These are phyloP conservation scores for Hylomyscus alleni DNA, from an alignment of 2,797 vertebrate genomes.

Conservation along the genomic window DNA sequence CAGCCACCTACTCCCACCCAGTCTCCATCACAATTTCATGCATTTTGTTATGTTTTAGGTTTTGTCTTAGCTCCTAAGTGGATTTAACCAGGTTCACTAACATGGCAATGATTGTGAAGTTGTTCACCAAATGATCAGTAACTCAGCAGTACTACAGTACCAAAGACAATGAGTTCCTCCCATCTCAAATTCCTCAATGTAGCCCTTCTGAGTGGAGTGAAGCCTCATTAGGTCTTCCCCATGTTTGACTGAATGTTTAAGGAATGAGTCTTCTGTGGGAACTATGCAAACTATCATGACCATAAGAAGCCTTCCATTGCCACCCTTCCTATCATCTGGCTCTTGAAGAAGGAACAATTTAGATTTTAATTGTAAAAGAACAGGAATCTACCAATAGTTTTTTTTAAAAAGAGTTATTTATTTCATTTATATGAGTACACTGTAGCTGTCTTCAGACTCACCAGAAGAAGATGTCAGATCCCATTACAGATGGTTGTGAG, in stretches of 20 bases:
- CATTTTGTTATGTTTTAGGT: not conserved
- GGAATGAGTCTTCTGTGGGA: not conserved
- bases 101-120: not conserved
- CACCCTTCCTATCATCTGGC: not conserved
- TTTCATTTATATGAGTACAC: too few species aligned
- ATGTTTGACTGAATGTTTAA: not conserved
- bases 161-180: not conserved
- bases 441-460: too few species aligned
- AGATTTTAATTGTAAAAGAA: slow-evolving; percentile 18
- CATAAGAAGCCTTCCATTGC: not conserved
- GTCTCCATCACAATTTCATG: not conserved
- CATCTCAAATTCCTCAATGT: not conserved
- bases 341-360: not conserved
- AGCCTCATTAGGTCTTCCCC: not conserved
- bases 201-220: not conserved
- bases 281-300: not conserved
- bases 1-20: not conserved
- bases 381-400: not conserved
- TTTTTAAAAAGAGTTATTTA: too few species aligned
- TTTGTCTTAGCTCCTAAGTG: not conserved
- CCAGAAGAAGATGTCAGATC: too few species aligned
- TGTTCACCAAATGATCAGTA: not conserved
- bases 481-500: too few species aligned
- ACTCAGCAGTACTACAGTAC: not conserved
- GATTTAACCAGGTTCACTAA: not conserved